These are phyloP conservation scores for Clusia tigrina DNA, from an alignment of 2,888 invertebrate species.

Conservation along the genomic window DNA sequence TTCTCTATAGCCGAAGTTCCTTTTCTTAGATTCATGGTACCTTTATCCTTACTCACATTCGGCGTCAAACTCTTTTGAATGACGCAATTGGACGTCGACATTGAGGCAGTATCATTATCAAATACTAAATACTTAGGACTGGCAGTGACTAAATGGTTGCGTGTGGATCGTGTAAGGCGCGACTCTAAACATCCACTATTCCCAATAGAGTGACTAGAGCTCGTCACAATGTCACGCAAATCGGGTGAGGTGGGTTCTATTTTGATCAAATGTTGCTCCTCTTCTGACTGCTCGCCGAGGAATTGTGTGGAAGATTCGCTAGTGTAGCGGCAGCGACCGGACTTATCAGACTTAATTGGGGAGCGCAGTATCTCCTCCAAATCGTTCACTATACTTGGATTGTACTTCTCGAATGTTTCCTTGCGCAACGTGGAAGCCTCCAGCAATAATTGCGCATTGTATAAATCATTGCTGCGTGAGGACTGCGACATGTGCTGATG, in stretches of 20 bases:
- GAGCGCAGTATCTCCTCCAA: conserved; percentile 63
- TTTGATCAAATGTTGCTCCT: conserved; percentile 55
- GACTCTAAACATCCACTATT: conserved; percentile 35
- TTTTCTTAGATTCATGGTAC: conserved; percentile 19
- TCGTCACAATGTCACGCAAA: conserved; percentile 53
- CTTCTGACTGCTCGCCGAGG: conserved; percentile 44
- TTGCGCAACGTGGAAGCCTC: conserved; percentile 56
- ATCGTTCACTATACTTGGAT: conserved; percentile 62
- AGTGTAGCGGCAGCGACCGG: conserved; percentile 54
- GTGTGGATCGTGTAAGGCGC: conserved; percentile 44
- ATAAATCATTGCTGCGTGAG: conserved; percentile 50
- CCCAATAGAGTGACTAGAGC: conserved; percentile 28
- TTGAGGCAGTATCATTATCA: conserved; percentile 37
- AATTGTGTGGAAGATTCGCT: conserved; percentile 58
- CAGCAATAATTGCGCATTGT: conserved; percentile 57
- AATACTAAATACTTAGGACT: conserved; percentile 53
- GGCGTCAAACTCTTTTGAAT: not conserved
- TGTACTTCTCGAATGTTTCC: conserved; percentile 58
- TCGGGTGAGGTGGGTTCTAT: conserved; percentile 58
- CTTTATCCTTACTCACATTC: conserved; percentile 28
- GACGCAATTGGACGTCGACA: not conserved
- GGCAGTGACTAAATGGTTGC: conserved; percentile 42
- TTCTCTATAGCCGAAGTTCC: conserved; percentile 12
- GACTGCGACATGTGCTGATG: conserved; percentile 25
- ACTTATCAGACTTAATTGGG: conserved; percentile 57